Evolutionary conservation across 2,888 invertebrate genomes (phyloP).

Genomic region (Odontocolon sp.): DNA sequence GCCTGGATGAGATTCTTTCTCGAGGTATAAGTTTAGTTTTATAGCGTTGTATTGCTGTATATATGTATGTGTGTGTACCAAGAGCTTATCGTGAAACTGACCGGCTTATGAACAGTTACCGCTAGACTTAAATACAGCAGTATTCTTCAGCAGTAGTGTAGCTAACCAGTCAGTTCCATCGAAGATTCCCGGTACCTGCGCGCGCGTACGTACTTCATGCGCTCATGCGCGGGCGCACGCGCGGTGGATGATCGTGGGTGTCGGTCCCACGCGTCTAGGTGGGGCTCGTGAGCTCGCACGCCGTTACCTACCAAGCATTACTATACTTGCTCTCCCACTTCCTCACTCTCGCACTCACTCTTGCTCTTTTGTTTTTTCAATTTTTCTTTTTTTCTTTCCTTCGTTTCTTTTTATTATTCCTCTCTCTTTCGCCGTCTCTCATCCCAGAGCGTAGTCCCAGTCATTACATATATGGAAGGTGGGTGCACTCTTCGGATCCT

Average conservation of each 20-base stretch:
- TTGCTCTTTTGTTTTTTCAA: slow-evolving; percentile 48
- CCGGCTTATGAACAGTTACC: too few relatives aligned
- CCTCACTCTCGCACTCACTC: slow-evolving; percentile 47
- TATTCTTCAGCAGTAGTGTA: too few relatives aligned
- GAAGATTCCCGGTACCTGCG: too few relatives aligned
- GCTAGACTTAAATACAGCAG: too few relatives aligned
- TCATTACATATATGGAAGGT: slow-evolving; percentile 75
- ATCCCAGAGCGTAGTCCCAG: slow-evolving; percentile 59
- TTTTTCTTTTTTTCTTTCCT: slow-evolving; percentile 26
- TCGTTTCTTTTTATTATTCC: slow-evolving; percentile 17
- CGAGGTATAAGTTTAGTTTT: slow-evolving; percentile 13
- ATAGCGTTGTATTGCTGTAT: slow-evolving; percentile 15
- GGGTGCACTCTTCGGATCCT: slow-evolving; percentile 37
- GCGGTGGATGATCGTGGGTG: slow-evolving; percentile 77
- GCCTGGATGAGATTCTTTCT: slow-evolving; percentile 42
- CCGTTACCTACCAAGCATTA: slow-evolving; percentile 47
- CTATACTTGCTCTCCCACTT: slow-evolving; percentile 8
- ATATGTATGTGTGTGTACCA: neutral
- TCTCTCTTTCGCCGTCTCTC: slow-evolving; percentile 7
- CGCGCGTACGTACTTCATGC: too few relatives aligned
- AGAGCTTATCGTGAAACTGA: too few relatives aligned
- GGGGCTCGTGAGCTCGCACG: slow-evolving; percentile 69
- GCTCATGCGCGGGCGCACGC: slow-evolving; percentile 62
- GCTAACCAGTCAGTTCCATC: too few relatives aligned
- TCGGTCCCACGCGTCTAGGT: slow-evolving; percentile 81